Evolutionary conservation across 2,113 vertebrate genomes (phyloP).

Genomic region (Heliornis fulica): DNA sequence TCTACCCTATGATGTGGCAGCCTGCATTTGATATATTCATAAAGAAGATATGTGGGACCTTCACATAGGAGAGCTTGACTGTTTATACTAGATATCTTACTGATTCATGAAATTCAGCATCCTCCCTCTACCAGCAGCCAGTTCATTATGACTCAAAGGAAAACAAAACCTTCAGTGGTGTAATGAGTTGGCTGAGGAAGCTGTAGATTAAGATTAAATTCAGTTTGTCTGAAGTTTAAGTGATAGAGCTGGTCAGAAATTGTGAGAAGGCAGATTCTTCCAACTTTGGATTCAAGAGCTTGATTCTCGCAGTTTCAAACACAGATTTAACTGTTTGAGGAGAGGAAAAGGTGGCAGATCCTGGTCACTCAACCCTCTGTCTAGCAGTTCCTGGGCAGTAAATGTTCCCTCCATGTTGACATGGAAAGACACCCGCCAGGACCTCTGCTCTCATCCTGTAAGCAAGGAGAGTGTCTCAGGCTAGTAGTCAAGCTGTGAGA

Average conservation of each 20-base stretch:
- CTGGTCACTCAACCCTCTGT: neutral
- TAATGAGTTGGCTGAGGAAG: neutral
- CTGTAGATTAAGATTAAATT: neutral
- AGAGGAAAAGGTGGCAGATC: neutral
- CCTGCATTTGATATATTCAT: neutral
- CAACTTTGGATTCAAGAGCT: neutral
- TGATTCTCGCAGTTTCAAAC: neutral
- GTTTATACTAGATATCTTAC: neutral
- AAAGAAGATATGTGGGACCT: neutral
- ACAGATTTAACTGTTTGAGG: neutral
- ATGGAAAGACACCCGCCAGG: neutral
- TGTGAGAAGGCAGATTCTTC: neutral
- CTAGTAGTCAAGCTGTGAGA: neutral
- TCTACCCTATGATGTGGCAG: neutral
- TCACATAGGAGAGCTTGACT: neutral
- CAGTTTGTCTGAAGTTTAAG: neutral
- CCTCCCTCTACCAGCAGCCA: neutral
- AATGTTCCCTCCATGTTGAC: neutral
- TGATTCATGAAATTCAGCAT: conserved; percentile 1
- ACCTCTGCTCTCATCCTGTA: neutral
- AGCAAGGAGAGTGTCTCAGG: neutral
- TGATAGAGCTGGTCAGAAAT: neutral
- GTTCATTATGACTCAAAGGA: neutral
- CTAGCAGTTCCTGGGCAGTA: neutral
- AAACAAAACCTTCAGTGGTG: neutral